Evolutionary conservation across 2,797 vertebrate genomes (phyloP).

Genomic region (Myripristis murdjan): DNA sequence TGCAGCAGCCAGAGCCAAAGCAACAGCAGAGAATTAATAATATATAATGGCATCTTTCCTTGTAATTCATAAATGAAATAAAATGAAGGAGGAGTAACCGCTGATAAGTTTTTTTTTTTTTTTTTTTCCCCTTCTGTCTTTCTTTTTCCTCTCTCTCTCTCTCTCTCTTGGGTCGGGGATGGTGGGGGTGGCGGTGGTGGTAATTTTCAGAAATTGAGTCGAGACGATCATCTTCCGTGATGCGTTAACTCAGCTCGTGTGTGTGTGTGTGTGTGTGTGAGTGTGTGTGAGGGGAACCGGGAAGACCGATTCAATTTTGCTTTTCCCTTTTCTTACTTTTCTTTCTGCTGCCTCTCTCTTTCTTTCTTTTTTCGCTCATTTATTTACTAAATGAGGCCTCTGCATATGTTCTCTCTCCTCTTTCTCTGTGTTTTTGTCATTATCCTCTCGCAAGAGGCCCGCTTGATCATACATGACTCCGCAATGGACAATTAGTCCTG

Average conservation of each 20-base stretch:
- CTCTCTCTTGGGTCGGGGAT: conserved; percentile 13
- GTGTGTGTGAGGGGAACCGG: conserved; percentile 41
- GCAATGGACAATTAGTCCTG: conserved; percentile 68
- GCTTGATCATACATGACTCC: conserved; percentile 58
- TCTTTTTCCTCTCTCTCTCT: not conserved
- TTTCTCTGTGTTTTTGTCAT: conserved; percentile 50
- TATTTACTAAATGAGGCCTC: conserved; percentile 71
- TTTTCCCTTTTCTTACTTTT: conserved; percentile 32
- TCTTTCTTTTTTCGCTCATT: conserved; percentile 65
- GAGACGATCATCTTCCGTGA: conserved; percentile 89
- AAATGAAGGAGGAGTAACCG: conserved; percentile 92
- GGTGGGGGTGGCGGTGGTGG: conserved; percentile 58
- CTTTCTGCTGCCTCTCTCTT: conserved; percentile 6
- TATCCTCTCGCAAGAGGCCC: conserved; percentile 51
- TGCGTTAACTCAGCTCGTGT: conserved; percentile 84
- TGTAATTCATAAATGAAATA: conserved; percentile 99
- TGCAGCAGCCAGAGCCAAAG: conserved; percentile 88
- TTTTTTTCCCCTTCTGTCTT: conserved; percentile 13
- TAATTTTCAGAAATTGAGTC: conserved; percentile 92
- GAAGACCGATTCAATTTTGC: conserved; percentile 55
- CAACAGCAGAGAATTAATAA: conserved; percentile 98
- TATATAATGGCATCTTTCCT: conserved; percentile 97
- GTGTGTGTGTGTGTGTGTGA: no score
- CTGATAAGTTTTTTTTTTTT: conserved; percentile 90
- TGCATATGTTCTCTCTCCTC: conserved; percentile 39